Evolutionary conservation across 64 coral and sea anemone genomes (phyloP).

Genomic region (Dendrophyllia cribrosa): DNA sequence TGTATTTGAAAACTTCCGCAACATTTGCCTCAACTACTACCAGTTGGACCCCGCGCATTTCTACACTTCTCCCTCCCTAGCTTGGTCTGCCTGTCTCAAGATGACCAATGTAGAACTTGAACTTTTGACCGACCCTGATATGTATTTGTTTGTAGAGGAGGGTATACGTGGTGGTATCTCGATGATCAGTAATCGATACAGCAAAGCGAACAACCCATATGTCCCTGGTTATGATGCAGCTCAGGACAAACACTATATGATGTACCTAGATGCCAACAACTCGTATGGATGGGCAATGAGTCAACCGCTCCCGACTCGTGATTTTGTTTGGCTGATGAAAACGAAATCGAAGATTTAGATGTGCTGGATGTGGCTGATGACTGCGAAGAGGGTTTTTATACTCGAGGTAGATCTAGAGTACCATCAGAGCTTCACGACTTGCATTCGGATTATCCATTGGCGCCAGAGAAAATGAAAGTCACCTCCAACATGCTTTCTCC

Average conservation of each 20-base stretch:
- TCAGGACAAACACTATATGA: neutral
- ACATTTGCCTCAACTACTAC: slow-evolving; percentile 19
- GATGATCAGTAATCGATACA: neutral
- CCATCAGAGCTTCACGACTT: slow-evolving; percentile 38
- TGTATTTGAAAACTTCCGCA: slow-evolving; percentile 8
- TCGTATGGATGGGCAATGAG: no score
- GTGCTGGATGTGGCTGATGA: no score
- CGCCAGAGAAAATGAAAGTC: no score
- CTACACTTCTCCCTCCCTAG: neutral
- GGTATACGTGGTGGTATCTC: slow-evolving; percentile 2
- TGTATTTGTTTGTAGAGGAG: slow-evolving; percentile 34
- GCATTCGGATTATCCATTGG: slow-evolving; percentile 35
- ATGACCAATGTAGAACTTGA: slow-evolving; percentile 20
- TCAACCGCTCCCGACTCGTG: no score
- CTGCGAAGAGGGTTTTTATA: no score
- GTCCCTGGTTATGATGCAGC: neutral
- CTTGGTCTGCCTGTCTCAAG: slow-evolving; percentile 1
- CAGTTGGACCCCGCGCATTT: slow-evolving; percentile 31
- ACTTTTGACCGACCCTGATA: neutral
- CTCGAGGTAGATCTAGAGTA: no score
- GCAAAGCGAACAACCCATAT: neutral
- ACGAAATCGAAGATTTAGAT: no score
- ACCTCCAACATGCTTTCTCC: no score
- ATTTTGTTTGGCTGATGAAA: no score
- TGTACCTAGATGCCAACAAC: no score